Percentiles rank a stretch among this genome's conserved stretches.
phyloP scores from a whole-genome alignment of 2,797 vertebrate species.

The Acrossocheilus fasciatus region DNA sequence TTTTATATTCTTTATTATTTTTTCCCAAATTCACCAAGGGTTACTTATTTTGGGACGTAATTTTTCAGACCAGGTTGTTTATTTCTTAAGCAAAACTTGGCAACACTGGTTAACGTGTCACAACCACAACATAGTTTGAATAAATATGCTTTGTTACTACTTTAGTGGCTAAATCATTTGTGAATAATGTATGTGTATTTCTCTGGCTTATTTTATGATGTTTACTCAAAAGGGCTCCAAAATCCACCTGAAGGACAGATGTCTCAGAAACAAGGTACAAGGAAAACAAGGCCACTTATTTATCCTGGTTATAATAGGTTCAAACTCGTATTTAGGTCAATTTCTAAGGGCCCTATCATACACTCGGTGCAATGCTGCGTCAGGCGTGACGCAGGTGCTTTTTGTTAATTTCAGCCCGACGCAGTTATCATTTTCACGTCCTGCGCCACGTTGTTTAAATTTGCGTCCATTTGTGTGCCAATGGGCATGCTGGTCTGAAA shows the following conservation, averaged over 20 bases:
- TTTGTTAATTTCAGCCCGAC: no score
- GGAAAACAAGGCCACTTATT: not conserved
- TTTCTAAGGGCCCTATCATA: no score
- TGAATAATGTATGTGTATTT: not conserved
- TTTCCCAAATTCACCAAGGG: not conserved
- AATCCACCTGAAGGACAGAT: not conserved
- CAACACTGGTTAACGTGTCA: not conserved
- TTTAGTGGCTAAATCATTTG: not conserved
- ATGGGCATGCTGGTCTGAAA: no score
- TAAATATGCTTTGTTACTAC: not conserved
- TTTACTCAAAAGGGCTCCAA: not conserved
- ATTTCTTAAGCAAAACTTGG: not conserved
- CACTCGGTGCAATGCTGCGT: no score
- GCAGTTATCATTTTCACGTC: no score
- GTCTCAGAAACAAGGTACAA: not conserved
- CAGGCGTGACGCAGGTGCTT: no score
- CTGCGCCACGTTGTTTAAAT: no score
- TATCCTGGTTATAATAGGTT: not conserved
- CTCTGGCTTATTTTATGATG: not conserved
- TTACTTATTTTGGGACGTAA: not conserved
- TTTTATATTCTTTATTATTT: not conserved
- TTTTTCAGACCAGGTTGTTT: not conserved
- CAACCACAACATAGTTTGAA: not conserved
- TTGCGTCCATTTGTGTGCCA: no score
- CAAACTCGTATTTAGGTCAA: not conserved